A percentile compares a stretch with the other conserved stretches of the same genome.
Evolutionary conservation across 2,797 vertebrate species (phyloP).

Genomic region (Sebastes hubbsi): DNA sequence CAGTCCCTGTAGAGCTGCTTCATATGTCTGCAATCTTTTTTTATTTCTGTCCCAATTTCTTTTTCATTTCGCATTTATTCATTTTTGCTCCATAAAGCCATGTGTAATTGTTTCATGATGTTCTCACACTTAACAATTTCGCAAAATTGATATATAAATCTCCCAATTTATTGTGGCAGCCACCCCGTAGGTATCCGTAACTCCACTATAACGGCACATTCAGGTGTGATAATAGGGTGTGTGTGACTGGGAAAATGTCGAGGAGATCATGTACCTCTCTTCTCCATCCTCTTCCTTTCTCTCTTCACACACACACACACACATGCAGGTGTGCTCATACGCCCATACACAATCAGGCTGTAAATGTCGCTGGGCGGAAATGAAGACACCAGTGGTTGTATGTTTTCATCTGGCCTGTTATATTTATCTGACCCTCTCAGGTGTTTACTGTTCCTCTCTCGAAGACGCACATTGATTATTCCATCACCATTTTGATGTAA

Average conservation of each 20-base stretch:
- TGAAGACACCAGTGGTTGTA: constrained; percentile 67
- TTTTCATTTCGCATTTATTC: neutral
- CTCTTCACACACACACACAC: neutral
- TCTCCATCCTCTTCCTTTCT: neutral
- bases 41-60: neutral
- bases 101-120: neutral
- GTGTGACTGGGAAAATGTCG: neutral
- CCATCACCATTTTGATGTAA: constrained; percentile 50
- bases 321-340: neutral
- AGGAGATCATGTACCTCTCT: neutral
- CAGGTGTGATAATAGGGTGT: constrained; percentile 4
- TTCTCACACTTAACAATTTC: neutral
- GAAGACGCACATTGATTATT: constrained; percentile 58
- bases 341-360: neutral
- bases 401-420: constrained; percentile 67
- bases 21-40: neutral
- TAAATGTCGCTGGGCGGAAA: constrained; percentile 64
- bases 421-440: constrained; percentile 69
- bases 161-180: neutral
- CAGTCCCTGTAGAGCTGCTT: neutral
- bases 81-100: neutral
- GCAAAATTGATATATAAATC: neutral
- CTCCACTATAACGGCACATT: neutral
- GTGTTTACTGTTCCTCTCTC: constrained; percentile 49
- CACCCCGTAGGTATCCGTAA: neutral